Conservation (phyloP, 2,888 invertebrate species). For the Anaspis maculata region DNA sequence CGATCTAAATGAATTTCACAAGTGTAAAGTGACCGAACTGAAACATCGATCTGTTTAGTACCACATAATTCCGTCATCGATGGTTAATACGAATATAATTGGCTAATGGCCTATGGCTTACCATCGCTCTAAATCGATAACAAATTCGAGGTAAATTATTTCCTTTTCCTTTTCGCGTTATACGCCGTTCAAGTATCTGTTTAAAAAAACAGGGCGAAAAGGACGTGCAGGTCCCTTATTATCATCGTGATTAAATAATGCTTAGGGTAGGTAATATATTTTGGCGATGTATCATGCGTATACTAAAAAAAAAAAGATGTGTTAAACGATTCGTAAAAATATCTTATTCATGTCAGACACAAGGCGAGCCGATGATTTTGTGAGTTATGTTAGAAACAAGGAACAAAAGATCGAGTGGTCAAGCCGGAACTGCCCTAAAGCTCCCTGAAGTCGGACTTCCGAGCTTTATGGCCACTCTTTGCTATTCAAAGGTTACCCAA, state of each 20-base stretch:
- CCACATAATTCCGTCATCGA: slow-evolving; percentile 6
- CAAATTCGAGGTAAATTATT: slow-evolving; percentile 24
- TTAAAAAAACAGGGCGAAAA: slow-evolving; percentile 6
- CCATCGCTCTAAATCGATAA: slow-evolving; percentile 19
- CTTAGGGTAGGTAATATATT: no score
- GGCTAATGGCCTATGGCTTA: no score
- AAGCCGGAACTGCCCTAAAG: slow-evolving; percentile 23
- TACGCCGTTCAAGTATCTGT: background rate
- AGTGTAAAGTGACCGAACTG: background rate
- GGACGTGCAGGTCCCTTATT: background rate
- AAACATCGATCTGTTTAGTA: background rate
- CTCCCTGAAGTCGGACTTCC: slow-evolving; percentile 27
- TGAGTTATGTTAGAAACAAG: slow-evolving; percentile 16
- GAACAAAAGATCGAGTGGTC: slow-evolving; percentile 26
- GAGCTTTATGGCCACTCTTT: slow-evolving; percentile 30
- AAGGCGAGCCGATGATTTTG: slow-evolving; percentile 21
- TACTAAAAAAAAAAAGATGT: no score
- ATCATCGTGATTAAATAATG: no score
- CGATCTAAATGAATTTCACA: background rate
- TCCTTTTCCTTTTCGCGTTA: slow-evolving; percentile 18
- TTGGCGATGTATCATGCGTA: no score
- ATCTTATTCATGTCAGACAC: slow-evolving; percentile 28
- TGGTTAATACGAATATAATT: slow-evolving; percentile 23
- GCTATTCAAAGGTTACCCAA: slow-evolving; percentile 32
- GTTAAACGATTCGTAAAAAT: slow-evolving; percentile 25